Percentiles rank a stretch among this genome's conserved stretches.
Evolutionary conservation across 2,797 vertebrate genomes (phyloP).

Genomic region (Pantherophis vulpinus): DNA sequence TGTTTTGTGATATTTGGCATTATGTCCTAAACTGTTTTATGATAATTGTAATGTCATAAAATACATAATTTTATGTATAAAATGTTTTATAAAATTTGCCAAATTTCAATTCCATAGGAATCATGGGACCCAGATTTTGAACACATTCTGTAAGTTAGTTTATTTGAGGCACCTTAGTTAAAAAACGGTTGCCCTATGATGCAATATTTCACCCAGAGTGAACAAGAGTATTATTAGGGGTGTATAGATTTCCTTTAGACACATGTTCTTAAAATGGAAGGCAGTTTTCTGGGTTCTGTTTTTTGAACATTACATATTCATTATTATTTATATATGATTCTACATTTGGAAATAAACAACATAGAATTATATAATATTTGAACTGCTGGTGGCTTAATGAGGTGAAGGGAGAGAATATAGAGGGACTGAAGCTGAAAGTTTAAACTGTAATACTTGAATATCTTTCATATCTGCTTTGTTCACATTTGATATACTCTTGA

Average conservation of each 20-base stretch:
- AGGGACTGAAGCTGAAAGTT: background rate
- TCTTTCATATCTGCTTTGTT: background rate
- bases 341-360: slow-evolving; percentile 24
- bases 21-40: background rate
- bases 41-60: background rate
- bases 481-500: background rate
- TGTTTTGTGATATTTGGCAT: background rate
- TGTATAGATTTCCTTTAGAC: background rate
- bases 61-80: background rate
- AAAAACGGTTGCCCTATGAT: too few relatives aligned
- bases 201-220: too few relatives aligned
- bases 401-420: background rate
- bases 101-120: background rate
- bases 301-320: slow-evolving; percentile 12
- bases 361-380: slow-evolving; percentile 8
- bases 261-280: slow-evolving; percentile 5
- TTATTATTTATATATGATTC: slow-evolving; percentile 21
- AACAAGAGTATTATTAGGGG: too few relatives aligned
- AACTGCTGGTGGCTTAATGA: background rate
- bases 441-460: background rate
- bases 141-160: background rate
- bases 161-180: too few relatives aligned
- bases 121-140: background rate
- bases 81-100: background rate
- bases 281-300: slow-evolving; percentile 12